Evolutionary conservation across 2,797 vertebrate species (phyloP), one percentile per base, ranked within the genome.

Genomic region (Arremon brunneinucha): DNA sequence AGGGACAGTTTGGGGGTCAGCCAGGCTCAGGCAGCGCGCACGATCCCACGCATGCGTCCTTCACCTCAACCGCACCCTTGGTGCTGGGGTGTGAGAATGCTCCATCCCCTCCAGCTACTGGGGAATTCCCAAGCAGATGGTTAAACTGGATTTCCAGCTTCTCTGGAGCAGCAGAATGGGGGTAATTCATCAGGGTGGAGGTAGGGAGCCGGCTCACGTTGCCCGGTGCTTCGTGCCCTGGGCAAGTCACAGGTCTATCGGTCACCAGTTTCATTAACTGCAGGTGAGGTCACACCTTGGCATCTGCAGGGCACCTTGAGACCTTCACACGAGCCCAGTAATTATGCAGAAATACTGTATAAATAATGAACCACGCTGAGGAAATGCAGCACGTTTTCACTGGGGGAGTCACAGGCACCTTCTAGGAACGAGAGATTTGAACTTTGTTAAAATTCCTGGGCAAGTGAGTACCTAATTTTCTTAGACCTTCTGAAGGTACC

Each of bases 81-180:
- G 56, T 94, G 96, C 89, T 23, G 90, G 91, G 91, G 80, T 96
- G 96, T 96, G 96, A 94, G 96, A 96, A 96, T 95, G 95, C 80
- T 96, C 91, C 30, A 92, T 92, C 72, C 94, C 96, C 95, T 96
- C 55, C 89, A 94, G 89, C 84, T 94, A 95, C 64, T 67, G 95
- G 94, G 96, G 94, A 96, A 96, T 97, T 97, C 90, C 96, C 96
- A 94, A 94, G 92, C 76, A 95, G 77, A 93, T 94, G 94, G 89
- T 95, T 96, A 95, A 93, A 93, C 89, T 95, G 92, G 91, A 94
- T 94, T 96, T 92, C 96, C 93, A 94, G 93, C 94, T 94, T 89
- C 70, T 91, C 91, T 41, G 67, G 9, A 89, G 92, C 9, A 76
- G 93, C 76, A 78, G 95, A 75, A 95, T 32, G 57, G 79, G 76